These are phyloP conservation scores for Neostethus bicornis DNA, from an alignment of 2,797 vertebrate species.

Conservation along the genomic window DNA sequence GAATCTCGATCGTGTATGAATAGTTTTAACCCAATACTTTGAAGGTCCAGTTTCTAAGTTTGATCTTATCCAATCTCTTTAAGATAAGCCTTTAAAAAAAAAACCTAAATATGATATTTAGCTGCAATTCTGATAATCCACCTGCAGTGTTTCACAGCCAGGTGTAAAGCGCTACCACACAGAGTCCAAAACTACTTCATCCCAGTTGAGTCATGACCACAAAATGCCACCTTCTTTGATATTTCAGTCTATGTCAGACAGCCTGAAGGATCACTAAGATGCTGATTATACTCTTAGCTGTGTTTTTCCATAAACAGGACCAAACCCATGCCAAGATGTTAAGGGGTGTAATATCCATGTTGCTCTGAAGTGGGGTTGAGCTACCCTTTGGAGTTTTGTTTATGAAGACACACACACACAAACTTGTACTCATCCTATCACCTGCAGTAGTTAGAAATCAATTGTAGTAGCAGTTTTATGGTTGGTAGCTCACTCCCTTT, in stretches of 20 bases:
- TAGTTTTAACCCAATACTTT: slow-evolving; percentile 16
- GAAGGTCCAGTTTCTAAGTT: slow-evolving; percentile 14
- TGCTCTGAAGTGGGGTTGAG: slow-evolving; percentile 79
- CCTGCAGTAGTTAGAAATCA: slow-evolving; percentile 63
- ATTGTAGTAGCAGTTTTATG: slow-evolving; percentile 81
- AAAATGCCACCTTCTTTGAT: slow-evolving; percentile 78
- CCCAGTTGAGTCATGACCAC: slow-evolving; percentile 62
- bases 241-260: slow-evolving; percentile 75
- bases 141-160: slow-evolving; percentile 71
- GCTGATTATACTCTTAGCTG: slow-evolving; percentile 78
- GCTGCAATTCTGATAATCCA: slow-evolving; percentile 55
- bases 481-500: slow-evolving; percentile 59
- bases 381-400: slow-evolving; percentile 83
- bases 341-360: slow-evolving; percentile 80
- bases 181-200: slow-evolving; percentile 58
- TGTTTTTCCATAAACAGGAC: slow-evolving; percentile 82
- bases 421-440: slow-evolving; percentile 40
- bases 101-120: slow-evolving; percentile 25
- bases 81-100: slow-evolving; percentile 16
- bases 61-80: slow-evolving; percentile 17
- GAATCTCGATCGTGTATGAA: slow-evolving; percentile 24
- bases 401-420: slow-evolving; percentile 67
- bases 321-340: slow-evolving; percentile 70
- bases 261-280: slow-evolving; percentile 72
- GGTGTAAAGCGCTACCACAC: slow-evolving; percentile 60